These are phyloP conservation scores for Peucedramus taeniatus DNA, from an alignment of 2,113 vertebrate species.

Conservation along the genomic window DNA sequence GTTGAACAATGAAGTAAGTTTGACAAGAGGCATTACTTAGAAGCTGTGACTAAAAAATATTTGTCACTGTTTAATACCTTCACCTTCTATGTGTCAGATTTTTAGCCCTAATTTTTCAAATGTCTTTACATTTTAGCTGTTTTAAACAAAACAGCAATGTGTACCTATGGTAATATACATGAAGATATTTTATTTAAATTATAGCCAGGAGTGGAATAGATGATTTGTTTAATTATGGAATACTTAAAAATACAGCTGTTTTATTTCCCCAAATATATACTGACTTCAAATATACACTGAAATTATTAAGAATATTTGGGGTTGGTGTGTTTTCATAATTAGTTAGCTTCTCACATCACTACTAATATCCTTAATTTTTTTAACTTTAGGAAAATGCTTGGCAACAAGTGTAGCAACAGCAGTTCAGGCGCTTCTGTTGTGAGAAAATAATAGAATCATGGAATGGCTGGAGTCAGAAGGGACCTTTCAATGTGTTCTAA, in stretches of 20 bases:
- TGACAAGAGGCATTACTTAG: not conserved
- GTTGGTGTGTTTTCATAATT: not conserved
- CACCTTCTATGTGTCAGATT: not conserved
- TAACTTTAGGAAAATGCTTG: not conserved
- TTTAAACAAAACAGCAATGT: not conserved
- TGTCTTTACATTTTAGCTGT: not conserved
- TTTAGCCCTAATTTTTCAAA: not conserved
- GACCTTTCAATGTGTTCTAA: not conserved
- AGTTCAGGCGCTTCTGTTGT: not conserved
- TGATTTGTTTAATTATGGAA: not conserved
- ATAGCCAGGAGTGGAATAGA: not conserved
- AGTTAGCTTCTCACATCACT: not conserved
- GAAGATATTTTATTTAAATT: not conserved
- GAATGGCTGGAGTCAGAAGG: not conserved
- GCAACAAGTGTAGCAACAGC: not conserved
- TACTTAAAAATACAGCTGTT: not conserved
- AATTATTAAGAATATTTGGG: not conserved
- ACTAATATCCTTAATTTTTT: not conserved
- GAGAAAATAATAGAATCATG: not conserved
- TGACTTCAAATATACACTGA: not conserved
- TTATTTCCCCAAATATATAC: not conserved
- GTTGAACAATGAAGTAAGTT: not conserved
- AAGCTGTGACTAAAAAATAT: not conserved
- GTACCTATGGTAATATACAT: not conserved
- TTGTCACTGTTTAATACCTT: not conserved